Conservation (phyloP, 1,140 invertebrate species). For the Fopius arisanus region DNA sequence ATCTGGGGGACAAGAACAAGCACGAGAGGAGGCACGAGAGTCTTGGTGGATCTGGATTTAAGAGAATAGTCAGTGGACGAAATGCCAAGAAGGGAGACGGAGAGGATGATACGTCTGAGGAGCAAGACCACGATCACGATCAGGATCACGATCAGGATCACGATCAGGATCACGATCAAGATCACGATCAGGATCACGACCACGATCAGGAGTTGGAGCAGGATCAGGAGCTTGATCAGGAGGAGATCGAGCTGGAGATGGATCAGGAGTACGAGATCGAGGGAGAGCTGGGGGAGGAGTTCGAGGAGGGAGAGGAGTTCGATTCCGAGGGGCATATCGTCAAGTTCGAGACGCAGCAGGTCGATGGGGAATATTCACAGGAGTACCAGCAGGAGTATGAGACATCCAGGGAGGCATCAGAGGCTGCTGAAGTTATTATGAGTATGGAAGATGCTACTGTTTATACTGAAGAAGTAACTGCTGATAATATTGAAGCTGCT, state of each 20-base stretch:
- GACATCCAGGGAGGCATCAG: constrained; percentile 55
- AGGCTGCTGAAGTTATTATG: constrained; percentile 56
- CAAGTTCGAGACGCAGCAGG: constrained; percentile 49
- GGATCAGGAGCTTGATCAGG: constrained; percentile 36
- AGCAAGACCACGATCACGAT: constrained; percentile 8
- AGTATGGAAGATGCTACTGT: constrained; percentile 56
- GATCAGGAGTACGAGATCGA: constrained; percentile 33
- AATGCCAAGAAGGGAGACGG: constrained; percentile 45
- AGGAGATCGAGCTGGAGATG: constrained; percentile 20
- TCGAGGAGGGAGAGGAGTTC: constrained; percentile 34
- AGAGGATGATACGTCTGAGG: constrained; percentile 38
- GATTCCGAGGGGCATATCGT: constrained; percentile 37
- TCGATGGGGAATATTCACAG: constrained; percentile 44
- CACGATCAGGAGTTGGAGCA: constrained; percentile 3
- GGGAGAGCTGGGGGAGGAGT: constrained; percentile 17
- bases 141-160: constrained; percentile 47
- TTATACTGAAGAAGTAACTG: constrained; percentile 60
- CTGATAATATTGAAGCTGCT: constrained; percentile 52
- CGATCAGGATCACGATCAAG: constrained; percentile 17
- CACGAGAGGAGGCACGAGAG: constrained; percentile 60
- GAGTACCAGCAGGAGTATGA: constrained; percentile 57
- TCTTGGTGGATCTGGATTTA: constrained; percentile 60
- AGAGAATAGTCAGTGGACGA: constrained; percentile 54
- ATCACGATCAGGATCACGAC: constrained; percentile 32
- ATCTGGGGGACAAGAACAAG: constrained; percentile 79